Evolutionary conservation across 2,888 invertebrate species (phyloP), one percentile per base, ranked within the genome.

Genomic region (Acheta domesticus): DNA sequence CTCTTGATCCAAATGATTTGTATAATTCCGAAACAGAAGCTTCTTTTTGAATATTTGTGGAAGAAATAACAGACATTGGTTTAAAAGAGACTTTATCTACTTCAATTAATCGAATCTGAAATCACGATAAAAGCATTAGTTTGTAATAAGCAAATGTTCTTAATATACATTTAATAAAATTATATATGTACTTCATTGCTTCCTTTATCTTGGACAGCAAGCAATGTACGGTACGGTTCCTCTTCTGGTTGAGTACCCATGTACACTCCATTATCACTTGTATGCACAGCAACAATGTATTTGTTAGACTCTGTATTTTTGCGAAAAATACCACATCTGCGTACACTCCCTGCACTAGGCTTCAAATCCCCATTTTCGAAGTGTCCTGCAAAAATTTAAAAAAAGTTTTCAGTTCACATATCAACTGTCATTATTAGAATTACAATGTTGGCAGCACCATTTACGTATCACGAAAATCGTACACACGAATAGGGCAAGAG

Each of bases 91-190:
- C 50, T 14, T 48, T 78, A 48, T 78, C 78, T 14, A 62, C 20
- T 75, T 80, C 80, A 16, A 80, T 49, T 20, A 80, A 21, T 12
- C 73, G 75, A 21, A 80, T 50, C 76, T 80, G 75, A 75, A 62
- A 62, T 62, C 3, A 62, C 3, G 14, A 62, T 12, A 62, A 62
- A 5, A 62, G 8, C n/a, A 62, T 19, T 62, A 62, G n/a, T 62
- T 36, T 5, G 5, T 8, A 36, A 36, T 5, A 36, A 62, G 62
- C 11, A 62, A 62, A 62, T 62, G 62, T n/a, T 19, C 1, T n/a
- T 4, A 62, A n/a, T 62, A 62, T 62, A 19, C 16, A 62, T 62
- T 62, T 12, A 19, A n/a, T 62, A 12, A 62, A 62, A 62, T 62
- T 62, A 14, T 16, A n/a, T 62, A 4, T 62, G n/a, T 62, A 62